These are phyloP conservation scores for Clarias macrocephalus DNA, from an alignment of 2,113 vertebrate species.

Conservation along the genomic window DNA sequence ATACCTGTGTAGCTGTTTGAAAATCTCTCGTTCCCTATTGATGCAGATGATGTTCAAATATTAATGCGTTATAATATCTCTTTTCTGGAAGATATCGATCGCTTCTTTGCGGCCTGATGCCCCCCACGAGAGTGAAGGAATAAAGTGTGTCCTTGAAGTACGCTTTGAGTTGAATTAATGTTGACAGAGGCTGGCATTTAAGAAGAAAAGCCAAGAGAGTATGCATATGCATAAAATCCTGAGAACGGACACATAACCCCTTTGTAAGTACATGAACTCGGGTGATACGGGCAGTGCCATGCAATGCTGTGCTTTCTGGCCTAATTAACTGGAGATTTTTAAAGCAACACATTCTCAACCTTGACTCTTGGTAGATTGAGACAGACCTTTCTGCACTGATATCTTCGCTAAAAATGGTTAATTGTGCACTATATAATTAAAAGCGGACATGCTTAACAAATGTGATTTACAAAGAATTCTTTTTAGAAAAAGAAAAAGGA, in stretches of 20 bases:
- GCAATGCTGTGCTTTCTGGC: background rate
- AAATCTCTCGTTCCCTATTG: background rate
- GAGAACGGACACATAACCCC: too few relatives aligned
- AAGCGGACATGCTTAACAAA: too few relatives aligned
- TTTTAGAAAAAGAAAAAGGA: background rate
- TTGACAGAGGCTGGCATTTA: constrained; percentile 18
- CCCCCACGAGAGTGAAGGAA: constrained; percentile 18
- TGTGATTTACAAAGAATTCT: background rate
- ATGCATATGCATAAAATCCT: constrained; percentile 24
- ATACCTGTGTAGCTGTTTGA: background rate
- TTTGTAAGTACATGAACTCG: background rate
- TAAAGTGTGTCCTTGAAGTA: constrained; percentile 48
- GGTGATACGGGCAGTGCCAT: background rate
- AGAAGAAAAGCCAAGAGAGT: constrained; percentile 6
- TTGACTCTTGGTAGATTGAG: background rate
- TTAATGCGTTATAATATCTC: constrained; percentile 42
- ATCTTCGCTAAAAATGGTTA: background rate
- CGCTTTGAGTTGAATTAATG: constrained; percentile 31
- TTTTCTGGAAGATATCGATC: constrained; percentile 51
- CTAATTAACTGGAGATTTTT: background rate
- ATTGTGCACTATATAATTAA: too few relatives aligned
- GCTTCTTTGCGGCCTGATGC: constrained; percentile 36
- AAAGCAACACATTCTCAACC: background rate
- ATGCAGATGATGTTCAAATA: constrained; percentile 27
- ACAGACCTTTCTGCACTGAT: background rate